Evolutionary conservation across 1,140 invertebrate genomes (phyloP), one percentile per base, ranked within the genome.

Genomic region (Portunus trituberculatus): DNA sequence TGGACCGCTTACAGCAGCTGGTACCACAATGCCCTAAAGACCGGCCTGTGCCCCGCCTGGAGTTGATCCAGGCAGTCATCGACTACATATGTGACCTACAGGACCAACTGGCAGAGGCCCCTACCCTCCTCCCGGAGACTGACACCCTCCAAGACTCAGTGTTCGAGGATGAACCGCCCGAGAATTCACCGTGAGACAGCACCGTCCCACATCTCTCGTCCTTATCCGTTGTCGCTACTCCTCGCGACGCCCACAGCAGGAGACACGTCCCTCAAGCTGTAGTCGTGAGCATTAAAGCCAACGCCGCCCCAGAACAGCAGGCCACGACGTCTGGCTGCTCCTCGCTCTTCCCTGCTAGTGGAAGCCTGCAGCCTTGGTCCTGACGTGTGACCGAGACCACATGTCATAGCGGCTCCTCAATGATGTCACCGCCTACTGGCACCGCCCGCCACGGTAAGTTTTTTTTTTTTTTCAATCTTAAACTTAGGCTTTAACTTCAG

Each of bases 1-100:
- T 95, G 46, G 94, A 95, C 52, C 90, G 94, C 31, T 84, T 95
- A n/a, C 94, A 95, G 86, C 94, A 95, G 83, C 52, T 95, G 31
- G 94, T 95, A 29, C 94, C 94, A 0, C 83, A 92, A 16, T 95
- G 94, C 32, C 94, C 94, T 7, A 95, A 95, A 84, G 94, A 95
- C 46, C 94, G 84, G 14, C 94, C 94, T 3, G 84, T 95, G 83
- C 88, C 94, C 28, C 90, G 91, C 83, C 94, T 95, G 25, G 94
- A 95, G 90, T 59, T 95, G 20, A 95, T 95, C 46, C 94, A 95
- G 59, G 86, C 91, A n/a, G 94, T 95, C 28, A 95, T 95, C 32
- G 94, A 95, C 91, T 95, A 95, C 52, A 95, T 95, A 48, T 88
- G 59, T 76, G 91, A 95, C 39, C 52, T 95, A 48, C 76, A 95